Evolutionary conservation across 2,888 invertebrate genomes (phyloP).

Genomic region (Nephrotoma appendiculata): DNA sequence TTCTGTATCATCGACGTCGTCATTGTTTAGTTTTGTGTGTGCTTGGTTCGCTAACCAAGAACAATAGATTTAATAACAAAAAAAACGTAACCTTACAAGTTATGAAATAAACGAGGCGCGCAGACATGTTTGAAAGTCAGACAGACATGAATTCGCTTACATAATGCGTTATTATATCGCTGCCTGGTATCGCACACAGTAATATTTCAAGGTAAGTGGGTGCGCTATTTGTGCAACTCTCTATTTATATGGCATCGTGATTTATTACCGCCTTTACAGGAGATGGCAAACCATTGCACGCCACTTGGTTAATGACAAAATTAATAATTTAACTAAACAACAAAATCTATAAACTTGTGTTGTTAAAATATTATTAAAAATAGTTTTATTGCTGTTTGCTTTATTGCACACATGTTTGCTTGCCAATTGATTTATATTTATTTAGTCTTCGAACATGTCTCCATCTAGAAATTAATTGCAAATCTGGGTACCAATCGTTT

Average conservation of each 20-base stretch:
- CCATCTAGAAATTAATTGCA: neutral
- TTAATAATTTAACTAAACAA: neutral
- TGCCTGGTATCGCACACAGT: neutral
- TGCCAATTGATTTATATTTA: neutral
- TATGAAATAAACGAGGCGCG: neutral
- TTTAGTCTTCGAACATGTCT: neutral
- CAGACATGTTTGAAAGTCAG: neutral
- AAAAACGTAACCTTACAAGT: neutral
- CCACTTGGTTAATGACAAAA: neutral
- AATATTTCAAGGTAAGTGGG: neutral
- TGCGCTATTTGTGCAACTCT: neutral
- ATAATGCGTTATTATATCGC: neutral
- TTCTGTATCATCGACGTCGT: neutral
- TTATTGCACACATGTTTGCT: neutral
- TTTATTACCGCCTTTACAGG: neutral
- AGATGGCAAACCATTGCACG: neutral
- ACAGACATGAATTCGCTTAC: neutral
- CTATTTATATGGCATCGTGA: neutral
- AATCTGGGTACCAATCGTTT: neutral
- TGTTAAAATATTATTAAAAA: neutral
- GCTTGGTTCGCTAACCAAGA: neutral
- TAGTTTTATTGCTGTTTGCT: neutral
- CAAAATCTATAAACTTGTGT: neutral
- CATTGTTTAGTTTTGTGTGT: neutral
- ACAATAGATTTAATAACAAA: neutral